Evolutionary conservation across 2,888 invertebrate species (phyloP).

Genomic region (Tenthredo amoena): DNA sequence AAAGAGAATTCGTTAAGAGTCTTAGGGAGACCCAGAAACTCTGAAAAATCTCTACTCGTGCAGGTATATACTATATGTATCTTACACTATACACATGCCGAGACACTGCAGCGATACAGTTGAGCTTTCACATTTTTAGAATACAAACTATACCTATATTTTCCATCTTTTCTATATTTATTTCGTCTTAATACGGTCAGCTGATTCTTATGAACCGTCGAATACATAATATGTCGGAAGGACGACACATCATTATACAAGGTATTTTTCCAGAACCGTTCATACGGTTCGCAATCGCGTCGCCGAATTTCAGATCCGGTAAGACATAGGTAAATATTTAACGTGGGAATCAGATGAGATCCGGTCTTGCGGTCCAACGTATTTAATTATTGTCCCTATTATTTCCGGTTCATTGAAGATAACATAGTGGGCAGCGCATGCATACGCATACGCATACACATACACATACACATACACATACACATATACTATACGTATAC

Average conservation of each 20-base stretch:
- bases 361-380: neutral
- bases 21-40: constrained; percentile 53
- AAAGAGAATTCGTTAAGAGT: constrained; percentile 54
- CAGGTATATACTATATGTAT: neutral
- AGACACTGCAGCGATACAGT: neutral
- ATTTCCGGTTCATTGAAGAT: neutral
- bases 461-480: too few species aligned
- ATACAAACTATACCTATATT: constrained; percentile 69
- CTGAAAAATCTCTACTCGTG: constrained; percentile 18
- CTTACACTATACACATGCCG: too few species aligned
- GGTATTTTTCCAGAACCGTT: neutral
- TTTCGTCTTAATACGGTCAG: too few species aligned
- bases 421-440: neutral
- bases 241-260: neutral
- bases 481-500: neutral
- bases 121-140: constrained; percentile 31
- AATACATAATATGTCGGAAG: neutral
- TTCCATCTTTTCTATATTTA: constrained; percentile 51
- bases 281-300: neutral
- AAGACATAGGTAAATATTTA: neutral
- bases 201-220: neutral
- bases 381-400: neutral
- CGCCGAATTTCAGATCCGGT: neutral
- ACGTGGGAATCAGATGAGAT: neutral
- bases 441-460: neutral